phyloP scores from a whole-genome alignment of 2,888 invertebrate species.

The Buathra laborator region DNA sequence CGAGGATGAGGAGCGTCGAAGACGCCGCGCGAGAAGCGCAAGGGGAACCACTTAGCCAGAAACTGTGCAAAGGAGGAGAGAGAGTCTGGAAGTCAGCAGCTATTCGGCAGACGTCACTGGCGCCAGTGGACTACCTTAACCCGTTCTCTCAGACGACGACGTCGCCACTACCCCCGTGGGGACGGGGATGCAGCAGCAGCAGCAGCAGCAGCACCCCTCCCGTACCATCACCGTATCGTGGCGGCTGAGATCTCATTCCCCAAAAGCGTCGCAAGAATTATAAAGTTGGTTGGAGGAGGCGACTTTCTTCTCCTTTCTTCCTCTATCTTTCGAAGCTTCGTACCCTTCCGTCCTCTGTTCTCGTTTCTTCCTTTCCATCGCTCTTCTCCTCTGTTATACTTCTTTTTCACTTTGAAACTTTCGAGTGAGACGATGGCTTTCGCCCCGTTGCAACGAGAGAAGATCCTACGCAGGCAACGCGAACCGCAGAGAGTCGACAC shows the following conservation, averaged over 20 bases:
- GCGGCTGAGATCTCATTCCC: conserved; percentile 81
- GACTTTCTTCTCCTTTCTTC: conserved; percentile 60
- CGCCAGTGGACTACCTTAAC: conserved; percentile 84
- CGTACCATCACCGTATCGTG: conserved; percentile 64
- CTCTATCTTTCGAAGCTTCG: conserved; percentile 26
- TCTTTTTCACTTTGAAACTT: conserved; percentile 63
- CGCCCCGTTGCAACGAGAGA: conserved; percentile 54
- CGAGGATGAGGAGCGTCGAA: conserved; percentile 25
- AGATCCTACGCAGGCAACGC: conserved; percentile 43
- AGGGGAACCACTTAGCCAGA: conserved; percentile 70
- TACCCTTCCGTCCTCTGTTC: conserved; percentile 11
- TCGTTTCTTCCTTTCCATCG: conserved; percentile 39
- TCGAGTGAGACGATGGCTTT: conserved; percentile 66
- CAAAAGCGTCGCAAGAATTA: conserved; percentile 85
- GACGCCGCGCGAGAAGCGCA: conserved; percentile 49
- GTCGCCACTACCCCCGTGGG: conserved; percentile 66
- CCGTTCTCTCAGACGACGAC: conserved; percentile 63
- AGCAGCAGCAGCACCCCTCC: conserved; percentile 61
- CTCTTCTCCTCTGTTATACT: conserved; percentile 22
- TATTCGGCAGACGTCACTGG: conserved; percentile 84
- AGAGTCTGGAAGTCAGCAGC: conserved; percentile 82
- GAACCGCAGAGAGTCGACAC: conserved; percentile 24
- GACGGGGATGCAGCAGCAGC: conserved; percentile 72
- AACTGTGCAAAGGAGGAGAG: conserved; percentile 65
- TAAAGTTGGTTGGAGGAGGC: conserved; percentile 81